phyloP scores from a whole-genome alignment of 1,140 invertebrate species.

The Papilio dardanus region DNA sequence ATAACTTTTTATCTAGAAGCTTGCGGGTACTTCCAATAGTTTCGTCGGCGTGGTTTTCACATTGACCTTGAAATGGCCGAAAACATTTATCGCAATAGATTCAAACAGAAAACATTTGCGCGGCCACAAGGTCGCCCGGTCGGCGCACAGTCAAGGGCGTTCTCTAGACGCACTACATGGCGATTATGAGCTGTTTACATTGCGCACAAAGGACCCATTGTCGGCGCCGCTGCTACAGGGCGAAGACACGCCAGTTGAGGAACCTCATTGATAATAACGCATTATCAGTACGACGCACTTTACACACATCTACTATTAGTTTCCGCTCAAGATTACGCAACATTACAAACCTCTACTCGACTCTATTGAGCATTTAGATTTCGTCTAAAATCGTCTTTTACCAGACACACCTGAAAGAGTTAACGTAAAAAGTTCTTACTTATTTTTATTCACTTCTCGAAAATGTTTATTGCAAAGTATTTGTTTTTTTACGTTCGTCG shows the following conservation, averaged over 20 bases:
- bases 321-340: too few species aligned
- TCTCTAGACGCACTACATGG: conserved; percentile 66
- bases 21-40: background rate
- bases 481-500: too few species aligned
- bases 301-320: background rate
- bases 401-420: too few species aligned
- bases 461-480: too few species aligned
- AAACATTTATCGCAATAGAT: conserved; percentile 66
- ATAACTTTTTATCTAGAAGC: background rate
- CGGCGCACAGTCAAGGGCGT: conserved; percentile 77
- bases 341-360: too few species aligned
- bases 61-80: conserved; percentile 38
- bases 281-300: background rate
- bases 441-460: too few species aligned
- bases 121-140: conserved; percentile 75
- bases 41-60: background rate
- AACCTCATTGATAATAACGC: background rate
- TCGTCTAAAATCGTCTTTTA: too few species aligned
- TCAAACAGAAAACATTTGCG: conserved; percentile 74
- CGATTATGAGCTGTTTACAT: conserved; percentile 52
- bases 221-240: background rate
- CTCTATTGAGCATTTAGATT: too few species aligned
- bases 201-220: conserved; percentile 50
- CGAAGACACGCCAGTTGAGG: background rate
- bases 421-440: too few species aligned